Evolutionary conservation across 2,113 vertebrate genomes (phyloP), one percentile per base, ranked within the genome.

Genomic region (Lampris megalopsis): DNA sequence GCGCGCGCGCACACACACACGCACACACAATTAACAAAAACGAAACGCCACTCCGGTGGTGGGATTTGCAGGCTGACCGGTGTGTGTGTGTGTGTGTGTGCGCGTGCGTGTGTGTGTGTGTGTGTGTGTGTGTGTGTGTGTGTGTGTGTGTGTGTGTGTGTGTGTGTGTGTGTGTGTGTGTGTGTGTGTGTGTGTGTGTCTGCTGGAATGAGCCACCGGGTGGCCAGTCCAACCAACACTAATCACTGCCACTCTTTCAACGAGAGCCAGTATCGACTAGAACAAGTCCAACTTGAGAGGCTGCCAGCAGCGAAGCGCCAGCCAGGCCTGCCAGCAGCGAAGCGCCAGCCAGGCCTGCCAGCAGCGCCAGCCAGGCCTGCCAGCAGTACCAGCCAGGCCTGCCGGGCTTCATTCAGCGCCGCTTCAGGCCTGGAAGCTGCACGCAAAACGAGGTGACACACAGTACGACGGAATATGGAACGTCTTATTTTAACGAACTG

Each of bases 11-110:
- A n/a, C n/a, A n/a, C n/a, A 35, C 6, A 5, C 43, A 56, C 40
- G 58, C 50, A 42, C 52, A 43, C 24, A 36, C 10, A 52, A 48
- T 57, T 24, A 63, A 49, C 57, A 8, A 57, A 43, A 67, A 13
- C 43, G n/a, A n/a, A 45, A 5, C 48, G 49, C 52, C 10, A 8
- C 37, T 45, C 9, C 35, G 43, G n/a, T n/a, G 48, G 59, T 38
- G 68, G 11, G 50, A n/a, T n/a, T 53, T 63, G 62, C 70, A 45
- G 43, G 43, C 43, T 66, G 7, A 10, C 8, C 50, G 50, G 40
- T 50, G 11, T 36, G 7, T 9, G 42, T 58, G 45, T 71, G 40
- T 52, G 24, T 50, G n/a, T n/a, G n/a, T n/a, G n/a, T n/a, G n/a
- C n/a, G n/a, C n/a, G n/a, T n/a, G n/a, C n/a, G n/a, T n/a, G n/a